Conservation (phyloP, 2,888 invertebrate genomes). For the Caenorhabditis becei region DNA sequence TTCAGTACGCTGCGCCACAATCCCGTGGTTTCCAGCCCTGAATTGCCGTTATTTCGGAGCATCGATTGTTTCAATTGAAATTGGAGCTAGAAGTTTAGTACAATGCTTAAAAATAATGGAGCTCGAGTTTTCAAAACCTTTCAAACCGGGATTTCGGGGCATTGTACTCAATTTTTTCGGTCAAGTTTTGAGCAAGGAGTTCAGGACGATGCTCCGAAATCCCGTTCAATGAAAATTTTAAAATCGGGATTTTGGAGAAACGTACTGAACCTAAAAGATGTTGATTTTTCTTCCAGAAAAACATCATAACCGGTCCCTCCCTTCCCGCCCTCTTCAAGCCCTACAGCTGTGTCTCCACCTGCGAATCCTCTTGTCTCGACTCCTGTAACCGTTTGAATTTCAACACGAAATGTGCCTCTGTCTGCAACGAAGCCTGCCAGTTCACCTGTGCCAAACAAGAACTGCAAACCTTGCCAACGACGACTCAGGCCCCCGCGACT, state of each 20-base stretch:
- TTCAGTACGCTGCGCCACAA: no score
- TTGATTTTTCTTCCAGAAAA: slow-evolving; percentile 50
- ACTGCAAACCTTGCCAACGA: slow-evolving; percentile 27
- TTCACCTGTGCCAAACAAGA: slow-evolving; percentile 69
- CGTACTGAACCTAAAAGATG: neutral
- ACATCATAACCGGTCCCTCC: slow-evolving; percentile 47
- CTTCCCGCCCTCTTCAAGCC: slow-evolving; percentile 36
- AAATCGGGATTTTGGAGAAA: no score
- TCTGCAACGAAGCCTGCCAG: slow-evolving; percentile 65
- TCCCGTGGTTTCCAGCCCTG: no score
- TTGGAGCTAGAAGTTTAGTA: no score
- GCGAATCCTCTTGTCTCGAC: slow-evolving; percentile 60
- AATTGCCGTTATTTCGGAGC: no score
- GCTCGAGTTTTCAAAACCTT: no score
- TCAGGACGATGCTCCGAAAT: no score
- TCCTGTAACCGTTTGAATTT: slow-evolving; percentile 60
- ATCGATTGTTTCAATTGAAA: no score
- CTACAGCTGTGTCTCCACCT: slow-evolving; percentile 57
- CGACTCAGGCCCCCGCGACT: slow-evolving; percentile 29
- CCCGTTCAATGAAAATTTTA: no score
- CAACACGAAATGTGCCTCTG: slow-evolving; percentile 53
- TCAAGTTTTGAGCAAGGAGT: no score
- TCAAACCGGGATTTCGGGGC: no score
- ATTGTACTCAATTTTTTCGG: no score
- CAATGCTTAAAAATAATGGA: neutral